These are phyloP conservation scores for Spialia ferax DNA, from an alignment of 2,888 invertebrate species.

Conservation along the genomic window DNA sequence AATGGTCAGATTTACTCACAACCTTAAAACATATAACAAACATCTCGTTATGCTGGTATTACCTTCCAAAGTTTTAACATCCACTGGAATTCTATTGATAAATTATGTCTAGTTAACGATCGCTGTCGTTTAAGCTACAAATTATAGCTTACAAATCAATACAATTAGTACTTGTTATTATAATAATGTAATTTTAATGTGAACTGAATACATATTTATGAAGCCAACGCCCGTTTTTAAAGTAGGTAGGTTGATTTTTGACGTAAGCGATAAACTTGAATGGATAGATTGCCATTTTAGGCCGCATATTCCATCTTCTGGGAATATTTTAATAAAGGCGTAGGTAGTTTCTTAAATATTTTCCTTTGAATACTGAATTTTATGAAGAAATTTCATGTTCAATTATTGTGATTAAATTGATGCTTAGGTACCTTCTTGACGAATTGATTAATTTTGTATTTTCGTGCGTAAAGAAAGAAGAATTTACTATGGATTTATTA, in stretches of 20 bases:
- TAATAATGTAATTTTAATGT: slow-evolving; percentile 45
- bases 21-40: too few relatives aligned
- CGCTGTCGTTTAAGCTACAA: slow-evolving; percentile 19
- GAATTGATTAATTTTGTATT: too few relatives aligned
- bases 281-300: slow-evolving; percentile 2
- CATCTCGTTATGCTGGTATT: too few relatives aligned
- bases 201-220: slow-evolving; percentile 60
- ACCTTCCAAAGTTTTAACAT: slow-evolving; percentile 23
- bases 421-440: too few relatives aligned
- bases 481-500: too few relatives aligned
- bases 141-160: slow-evolving; percentile 30
- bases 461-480: too few relatives aligned
- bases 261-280: slow-evolving; percentile 2
- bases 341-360: slow-evolving; percentile 12
- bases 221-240: slow-evolving; percentile 46
- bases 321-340: slow-evolving; percentile 7
- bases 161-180: slow-evolving; percentile 43
- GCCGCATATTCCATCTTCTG: background rate
- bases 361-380: too few relatives aligned
- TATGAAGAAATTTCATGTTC: too few relatives aligned
- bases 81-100: slow-evolving; percentile 22
- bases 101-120: slow-evolving; percentile 32
- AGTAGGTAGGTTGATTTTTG: slow-evolving; percentile 10
- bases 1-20: too few relatives aligned
- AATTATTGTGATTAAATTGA: too few relatives aligned